Conservation (phyloP, 2,797 vertebrate genomes). For the Paedocypris micromegethes region DNA sequence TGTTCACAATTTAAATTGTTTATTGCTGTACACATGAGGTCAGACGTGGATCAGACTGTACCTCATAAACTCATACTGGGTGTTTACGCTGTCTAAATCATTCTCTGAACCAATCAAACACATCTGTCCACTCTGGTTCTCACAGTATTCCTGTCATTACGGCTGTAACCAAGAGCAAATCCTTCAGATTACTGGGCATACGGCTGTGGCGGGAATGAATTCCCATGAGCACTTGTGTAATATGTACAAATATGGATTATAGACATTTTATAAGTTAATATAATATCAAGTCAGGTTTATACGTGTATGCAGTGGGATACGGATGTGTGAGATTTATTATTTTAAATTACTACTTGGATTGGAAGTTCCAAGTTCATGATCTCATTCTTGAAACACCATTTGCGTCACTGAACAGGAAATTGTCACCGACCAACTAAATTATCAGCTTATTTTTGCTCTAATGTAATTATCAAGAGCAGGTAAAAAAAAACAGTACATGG, state of each 20-base stretch:
- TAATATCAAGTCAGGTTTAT: too few relatives aligned
- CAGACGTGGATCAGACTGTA: slow-evolving; percentile 33
- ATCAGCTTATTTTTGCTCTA: too few relatives aligned
- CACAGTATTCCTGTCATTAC: slow-evolving; percentile 32
- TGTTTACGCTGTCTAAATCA: slow-evolving; percentile 43
- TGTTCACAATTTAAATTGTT: not conserved
- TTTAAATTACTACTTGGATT: too few relatives aligned
- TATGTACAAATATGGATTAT: not conserved
- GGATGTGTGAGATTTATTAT: too few relatives aligned
- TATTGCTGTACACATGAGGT: slow-evolving; percentile 19
- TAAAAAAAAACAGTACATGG: too few relatives aligned
- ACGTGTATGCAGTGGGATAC: too few relatives aligned
- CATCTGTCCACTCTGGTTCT: slow-evolving; percentile 22
- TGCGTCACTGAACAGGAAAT: too few relatives aligned
- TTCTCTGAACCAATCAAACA: slow-evolving; percentile 42
- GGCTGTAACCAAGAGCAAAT: slow-evolving; percentile 9
- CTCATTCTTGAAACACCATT: too few relatives aligned
- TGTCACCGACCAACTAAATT: too few relatives aligned
- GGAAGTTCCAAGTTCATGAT: too few relatives aligned
- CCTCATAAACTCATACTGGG: slow-evolving; percentile 46
- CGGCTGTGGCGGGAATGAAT: not conserved
- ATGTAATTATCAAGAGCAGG: too few relatives aligned
- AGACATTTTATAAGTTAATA: not conserved
- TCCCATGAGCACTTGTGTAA: not conserved
- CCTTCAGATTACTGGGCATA: slow-evolving; percentile 12